phyloP scores from a whole-genome alignment of 2,797 vertebrate species.

The Melanotaenia maccullochi region DNA sequence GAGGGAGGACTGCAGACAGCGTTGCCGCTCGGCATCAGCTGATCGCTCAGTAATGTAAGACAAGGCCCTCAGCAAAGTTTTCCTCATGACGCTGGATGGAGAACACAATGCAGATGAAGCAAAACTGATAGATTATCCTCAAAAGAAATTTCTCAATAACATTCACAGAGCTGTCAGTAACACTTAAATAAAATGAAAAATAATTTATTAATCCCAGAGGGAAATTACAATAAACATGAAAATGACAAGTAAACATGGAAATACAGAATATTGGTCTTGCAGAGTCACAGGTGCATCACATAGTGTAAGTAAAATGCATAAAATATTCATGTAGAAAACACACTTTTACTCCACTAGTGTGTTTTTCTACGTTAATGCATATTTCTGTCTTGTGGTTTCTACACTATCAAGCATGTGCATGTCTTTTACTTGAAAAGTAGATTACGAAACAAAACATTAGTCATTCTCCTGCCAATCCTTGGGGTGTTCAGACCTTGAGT shows the following conservation, averaged over 20 bases:
- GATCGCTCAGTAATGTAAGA: slow-evolving; percentile 50
- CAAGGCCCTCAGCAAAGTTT: slow-evolving; percentile 33
- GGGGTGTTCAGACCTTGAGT: slow-evolving; percentile 16
- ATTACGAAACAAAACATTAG: slow-evolving; percentile 28
- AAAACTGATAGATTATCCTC: slow-evolving; percentile 24
- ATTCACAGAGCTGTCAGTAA: slow-evolving; percentile 12
- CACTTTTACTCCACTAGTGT: too few species aligned
- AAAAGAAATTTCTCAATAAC: slow-evolving; percentile 29
- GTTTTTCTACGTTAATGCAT: not conserved
- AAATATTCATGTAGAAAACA: too few species aligned
- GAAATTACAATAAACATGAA: too few species aligned
- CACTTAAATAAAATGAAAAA: too few species aligned
- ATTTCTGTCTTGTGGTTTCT: slow-evolving; percentile 1
- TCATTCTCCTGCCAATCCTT: not conserved
- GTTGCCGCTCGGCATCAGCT: slow-evolving; percentile 43
- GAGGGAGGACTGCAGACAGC: slow-evolving; percentile 25
- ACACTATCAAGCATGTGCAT: not conserved
- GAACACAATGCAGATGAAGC: slow-evolving; percentile 32
- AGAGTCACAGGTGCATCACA: not conserved
- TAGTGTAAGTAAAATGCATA: too few species aligned
- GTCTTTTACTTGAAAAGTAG: slow-evolving; percentile 12
- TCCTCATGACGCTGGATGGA: slow-evolving; percentile 28
- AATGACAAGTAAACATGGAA: not conserved
- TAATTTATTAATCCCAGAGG: too few species aligned
- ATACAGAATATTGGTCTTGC: not conserved